phyloP scores from a whole-genome alignment of 2,888 invertebrate genomes.

The Bedellia somnulentella region DNA sequence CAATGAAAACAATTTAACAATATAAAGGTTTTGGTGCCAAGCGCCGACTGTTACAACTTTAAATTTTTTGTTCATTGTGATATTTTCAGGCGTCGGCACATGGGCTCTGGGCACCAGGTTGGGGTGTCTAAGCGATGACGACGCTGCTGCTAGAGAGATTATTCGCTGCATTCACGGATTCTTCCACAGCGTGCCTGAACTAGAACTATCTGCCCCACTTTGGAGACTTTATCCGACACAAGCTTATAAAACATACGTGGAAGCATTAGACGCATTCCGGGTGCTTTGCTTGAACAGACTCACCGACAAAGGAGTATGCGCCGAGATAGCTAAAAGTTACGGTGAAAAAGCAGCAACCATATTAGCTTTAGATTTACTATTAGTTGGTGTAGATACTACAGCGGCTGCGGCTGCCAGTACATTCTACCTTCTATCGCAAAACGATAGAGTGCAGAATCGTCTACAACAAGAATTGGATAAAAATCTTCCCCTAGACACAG shows the following conservation, averaged over 20 bases:
- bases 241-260: conserved; percentile 70
- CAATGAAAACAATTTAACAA: no score
- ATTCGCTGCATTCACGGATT: conserved; percentile 76
- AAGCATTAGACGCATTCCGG: conserved; percentile 72
- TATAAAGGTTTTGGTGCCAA: no score
- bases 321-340: conserved; percentile 31
- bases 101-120: conserved; percentile 81
- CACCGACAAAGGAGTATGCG: conserved; percentile 44
- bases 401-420: conserved; percentile 76
- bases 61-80: background rate
- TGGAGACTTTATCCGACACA: conserved; percentile 75
- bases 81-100: conserved; percentile 70
- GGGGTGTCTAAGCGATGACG: conserved; percentile 71
- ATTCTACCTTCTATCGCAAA: conserved; percentile 73
- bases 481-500: conserved; percentile 54
- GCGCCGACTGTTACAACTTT: conserved; percentile 3
- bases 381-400: conserved; percentile 83
- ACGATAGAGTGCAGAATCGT: conserved; percentile 66
- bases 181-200: conserved; percentile 74
- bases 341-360: conserved; percentile 64
- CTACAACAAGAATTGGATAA: conserved; percentile 65
- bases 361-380: conserved; percentile 73
- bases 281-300: conserved; percentile 51
- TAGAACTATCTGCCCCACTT: conserved; percentile 73
- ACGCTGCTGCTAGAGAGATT: conserved; percentile 73